Base-by-base conservation (phyloP, 1,140 invertebrate species). In the Andricus grossulariae region DNA sequence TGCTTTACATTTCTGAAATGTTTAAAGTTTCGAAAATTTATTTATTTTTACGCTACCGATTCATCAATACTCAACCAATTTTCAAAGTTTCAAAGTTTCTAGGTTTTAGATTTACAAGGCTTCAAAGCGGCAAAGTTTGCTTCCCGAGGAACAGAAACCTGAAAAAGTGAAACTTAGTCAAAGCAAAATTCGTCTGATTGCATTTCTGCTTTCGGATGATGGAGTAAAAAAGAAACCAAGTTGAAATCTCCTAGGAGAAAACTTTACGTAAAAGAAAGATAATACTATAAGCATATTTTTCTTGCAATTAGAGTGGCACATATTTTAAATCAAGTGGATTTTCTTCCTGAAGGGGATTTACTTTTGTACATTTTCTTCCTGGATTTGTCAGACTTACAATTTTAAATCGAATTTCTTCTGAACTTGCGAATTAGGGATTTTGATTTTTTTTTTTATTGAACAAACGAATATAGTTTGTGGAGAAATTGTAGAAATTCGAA, bases 251-350 rank as follows among this genome's bases (percentile, higher is more conserved):
- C 32, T 10, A 32, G 32, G 60, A 66, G 60, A 45, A 45, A 45
- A 45, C 39, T 66, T 66, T 16, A 66, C 57, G 57, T 39, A 66
- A 32, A 66, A 66, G 60, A 16, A 16, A 39, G 21, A n/a, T n/a
- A n/a, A 16, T 25, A n/a, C 25, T 32, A 39, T 66, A 66, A 66
- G 60, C 25, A 66, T 15, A 66, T 66, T 66, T 32, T 66, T 8
- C 32, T 25, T 66, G 60, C 60, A 66, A 66, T 66, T 66, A 66
- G 25, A 66, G 15, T 66, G 21, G 57, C 57, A 60, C 57, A 39
- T 60, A 39, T 66, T 39, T 39, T 66, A n/a, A 66, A 60, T 6
- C 11, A 66, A 66, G 57, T 7, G 32, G 32, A 66, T 66, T 66
- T 66, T 66, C 25, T 32, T 16, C 6, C 18, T n/a, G n/a, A 54